Evolutionary conservation across 2,888 invertebrate species (phyloP), one percentile per base, ranked within the genome.

Genomic region (Sphaerophoria rueppellii): DNA sequence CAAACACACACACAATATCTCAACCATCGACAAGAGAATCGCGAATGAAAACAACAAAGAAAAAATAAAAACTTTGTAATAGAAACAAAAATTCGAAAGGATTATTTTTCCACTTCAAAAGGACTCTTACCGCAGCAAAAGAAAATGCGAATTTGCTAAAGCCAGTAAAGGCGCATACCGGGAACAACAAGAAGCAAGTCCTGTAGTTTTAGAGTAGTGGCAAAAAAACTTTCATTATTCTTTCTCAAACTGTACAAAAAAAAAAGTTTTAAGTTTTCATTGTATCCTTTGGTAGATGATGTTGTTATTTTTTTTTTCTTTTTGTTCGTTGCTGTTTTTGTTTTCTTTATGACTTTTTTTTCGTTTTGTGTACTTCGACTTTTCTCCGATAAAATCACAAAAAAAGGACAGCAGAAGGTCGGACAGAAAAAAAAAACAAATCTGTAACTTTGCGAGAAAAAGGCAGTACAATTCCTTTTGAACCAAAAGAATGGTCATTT

Each of bases 61-160:
- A 1, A 40, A 40, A 40, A 40, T 2, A 40, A 78, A 75, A 83
- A 79, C 67, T 80, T 83, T 83, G 67, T 75, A 72, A 83, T 76
- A 83, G 83, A 83, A 83, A 83, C 74, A 79, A 75, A 79, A 79
- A 83, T 83, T 83, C 79, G 83, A 75, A 79, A 75, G 79, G 71
- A 83, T 83, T 83, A 83, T 83, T 83, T 79, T 83, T 83, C 79
- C 74, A 83, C 83, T 79, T 80, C 71, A 79, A 83, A 69, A 74
- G 75, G 71, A 83, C 75, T 57, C 75, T 79, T 79, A 72, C 75
- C 83, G 65, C 75, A 57, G 60, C 79, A 70, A 61, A 75, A 78
- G 79, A 70, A 75, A 75, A 70, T 57, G 74, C 63, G 72, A 46
- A 73, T 82, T 63, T 46, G 69, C 11, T 61, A 24, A 37, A 24